phyloP scores from a whole-genome alignment of 37 sponge, comb jelly and placozoan genomes.

The Crambe crambe region DNA sequence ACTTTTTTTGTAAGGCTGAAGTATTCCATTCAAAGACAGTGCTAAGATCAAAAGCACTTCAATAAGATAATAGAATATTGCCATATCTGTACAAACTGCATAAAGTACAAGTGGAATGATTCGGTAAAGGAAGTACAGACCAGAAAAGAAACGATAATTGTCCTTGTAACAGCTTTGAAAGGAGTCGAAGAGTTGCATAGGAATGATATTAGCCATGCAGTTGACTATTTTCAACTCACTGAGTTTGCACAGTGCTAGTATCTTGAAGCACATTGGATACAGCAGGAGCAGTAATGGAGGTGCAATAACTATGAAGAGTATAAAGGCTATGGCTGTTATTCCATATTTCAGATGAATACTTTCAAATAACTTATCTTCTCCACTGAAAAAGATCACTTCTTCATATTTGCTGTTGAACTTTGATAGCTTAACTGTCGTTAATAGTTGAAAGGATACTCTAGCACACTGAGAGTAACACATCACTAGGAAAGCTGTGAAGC shows the following conservation, averaged over 20 bases:
- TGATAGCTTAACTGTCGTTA: not conserved
- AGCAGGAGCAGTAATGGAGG: constrained; percentile 37
- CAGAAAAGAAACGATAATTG: constrained; percentile 38
- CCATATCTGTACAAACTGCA: not conserved
- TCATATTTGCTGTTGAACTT: not conserved
- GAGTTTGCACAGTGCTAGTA: constrained; percentile 11
- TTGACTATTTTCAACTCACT: constrained; percentile 16
- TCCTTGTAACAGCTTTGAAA: constrained; percentile 46
- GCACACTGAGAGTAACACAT: constrained; percentile 47
- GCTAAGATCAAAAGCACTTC: constrained; percentile 5
- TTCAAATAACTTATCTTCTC: constrained; percentile 24
- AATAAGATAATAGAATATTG: not conserved
- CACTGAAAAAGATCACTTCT: not conserved
- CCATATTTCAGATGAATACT: constrained; percentile 39
- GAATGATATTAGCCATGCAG: not conserved
- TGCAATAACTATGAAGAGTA: not conserved
- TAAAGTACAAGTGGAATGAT: not conserved
- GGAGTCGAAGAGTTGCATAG: constrained; percentile 34
- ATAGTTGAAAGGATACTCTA: constrained; percentile 21
- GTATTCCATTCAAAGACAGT: constrained; percentile 12
- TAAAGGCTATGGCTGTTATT: constrained; percentile 20
- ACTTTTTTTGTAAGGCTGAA: constrained; percentile 34
- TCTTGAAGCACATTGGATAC: constrained; percentile 27
- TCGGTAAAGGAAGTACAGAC: constrained; percentile 45
- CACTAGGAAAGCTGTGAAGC: constrained; percentile 42